Evolutionary conservation across 2,797 vertebrate genomes (phyloP), one percentile per base, ranked within the genome.

Genomic region (Onychomys torridus): DNA sequence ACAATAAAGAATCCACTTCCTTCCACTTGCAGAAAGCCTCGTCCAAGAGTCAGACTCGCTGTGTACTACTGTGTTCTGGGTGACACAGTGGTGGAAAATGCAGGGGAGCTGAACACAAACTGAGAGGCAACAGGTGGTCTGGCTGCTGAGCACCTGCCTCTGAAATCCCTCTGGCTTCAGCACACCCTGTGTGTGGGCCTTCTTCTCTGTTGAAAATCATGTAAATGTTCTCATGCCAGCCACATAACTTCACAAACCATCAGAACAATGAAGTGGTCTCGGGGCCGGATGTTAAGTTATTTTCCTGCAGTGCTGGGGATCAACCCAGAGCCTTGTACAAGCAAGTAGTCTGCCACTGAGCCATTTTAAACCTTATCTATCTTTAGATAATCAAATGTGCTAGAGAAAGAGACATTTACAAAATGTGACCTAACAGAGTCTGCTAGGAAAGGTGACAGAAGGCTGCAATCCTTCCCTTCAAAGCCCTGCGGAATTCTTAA

Each of bases 1-100:
- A 89, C 67, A 1, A 82, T 63, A 83, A 88, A 55, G 65, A 2
- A 34, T 2, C 65, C 34, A 61, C 29, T 1, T 69, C 86, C 32
- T 93, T 97, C 82, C 81, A 96, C 63, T 6, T 97, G 94, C 3
- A 49, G 49, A 49, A 49, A 49, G 49, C 49, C 49, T 10, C 8
- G 49, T 49, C 49, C 49, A 49, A 49, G 49, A 49, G 49, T 49
- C 49, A 49, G 49, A 49, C 49, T 49, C 49, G 49, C 49, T 49
- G 49, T 49, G 49, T 49, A 49, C 49, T 49, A 49, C 49, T 49
- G 49, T 49, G 49, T 1, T 49, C 49, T 49, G 49, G 1, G 49
- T 49, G 49, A 49, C 49, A 49, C 49, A 49, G 49, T 49, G 49
- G 49, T 49, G 49, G 49, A 49, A 49, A 49, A 8, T 11, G 9